Evolutionary conservation across 2,113 vertebrate genomes (phyloP).

Genomic region (Caranx melampygus): DNA sequence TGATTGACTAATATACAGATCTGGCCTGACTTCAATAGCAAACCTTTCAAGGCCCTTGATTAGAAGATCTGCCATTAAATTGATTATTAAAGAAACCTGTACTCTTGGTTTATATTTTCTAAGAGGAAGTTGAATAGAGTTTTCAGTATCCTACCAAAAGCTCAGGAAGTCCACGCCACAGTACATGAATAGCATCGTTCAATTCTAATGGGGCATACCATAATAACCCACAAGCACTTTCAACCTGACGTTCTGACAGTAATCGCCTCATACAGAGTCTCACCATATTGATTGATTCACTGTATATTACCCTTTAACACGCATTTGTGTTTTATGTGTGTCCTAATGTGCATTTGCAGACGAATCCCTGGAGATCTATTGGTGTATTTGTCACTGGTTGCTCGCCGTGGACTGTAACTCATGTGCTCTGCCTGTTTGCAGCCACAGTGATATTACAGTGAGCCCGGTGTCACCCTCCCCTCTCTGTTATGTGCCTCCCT

Average conservation of each 20-base stretch:
- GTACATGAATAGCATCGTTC: neutral
- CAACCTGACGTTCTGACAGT: neutral
- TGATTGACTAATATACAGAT: neutral
- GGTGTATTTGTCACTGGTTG: neutral
- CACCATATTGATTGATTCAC: neutral
- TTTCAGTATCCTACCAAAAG: neutral
- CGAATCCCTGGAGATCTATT: neutral
- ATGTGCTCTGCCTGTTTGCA: constrained; percentile 10
- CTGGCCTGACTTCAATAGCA: neutral
- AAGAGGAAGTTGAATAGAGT: neutral
- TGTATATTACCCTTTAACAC: neutral
- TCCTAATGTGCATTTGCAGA: neutral
- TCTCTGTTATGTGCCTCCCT: neutral
- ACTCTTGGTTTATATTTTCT: neutral
- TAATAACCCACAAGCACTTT: neutral
- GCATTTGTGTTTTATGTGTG: constrained; percentile 1
- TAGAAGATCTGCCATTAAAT: neutral
- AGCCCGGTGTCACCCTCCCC: constrained; percentile 1
- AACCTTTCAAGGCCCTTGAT: too few species aligned
- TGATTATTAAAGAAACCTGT: too few species aligned
- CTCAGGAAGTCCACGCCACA: neutral
- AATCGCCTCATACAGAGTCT: neutral
- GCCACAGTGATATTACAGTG: constrained; percentile 17
- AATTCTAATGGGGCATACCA: neutral
- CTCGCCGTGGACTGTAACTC: constrained; percentile 25